Base-by-base conservation (phyloP, 2,888 invertebrate species). In the Pristionchus exspectatus region DNA sequence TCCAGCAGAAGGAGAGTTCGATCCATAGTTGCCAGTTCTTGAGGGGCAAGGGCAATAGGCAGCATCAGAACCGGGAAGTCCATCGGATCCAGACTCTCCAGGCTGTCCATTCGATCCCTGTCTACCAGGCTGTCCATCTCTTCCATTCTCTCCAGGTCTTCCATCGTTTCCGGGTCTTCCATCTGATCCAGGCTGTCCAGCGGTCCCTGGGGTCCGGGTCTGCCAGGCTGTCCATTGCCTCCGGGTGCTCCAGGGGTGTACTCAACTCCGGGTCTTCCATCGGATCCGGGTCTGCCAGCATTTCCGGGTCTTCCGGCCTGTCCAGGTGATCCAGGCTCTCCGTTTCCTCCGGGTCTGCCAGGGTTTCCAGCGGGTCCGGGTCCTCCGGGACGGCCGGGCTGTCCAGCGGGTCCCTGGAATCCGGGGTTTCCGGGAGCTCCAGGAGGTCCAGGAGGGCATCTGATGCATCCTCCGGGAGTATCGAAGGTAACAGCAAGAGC, bases 351-450 rank as follows among this genome's bases (percentile, higher is more conserved):
- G 88, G 92, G 92, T 86, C 91, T 91, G 90, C 93, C 92, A 88
- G 92, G 92, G 88, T 92, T 92, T 91, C 93, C 93, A 83, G 91
- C 91, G 16, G 90, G 90, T 91, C 92, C 93, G 81, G 93, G 92
- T 90, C 91, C 90, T 89, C 91, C 91, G 44, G 90, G 90, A 38
- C 90, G 90, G 88, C 92, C 93, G 59, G 93, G 92, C 54, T 89
- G 84, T 50, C 93, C 93, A 72, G 92, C 92, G 88, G 92, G 92
- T 90, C 92, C 92, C 50, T 91, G 91, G 69, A 91, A 69, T 91
- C 92, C 93, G 87, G 92, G 91, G 69, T 89, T 91, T 81, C 93
- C 93, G 50, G 91, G 91, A 85, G 91, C 91, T 91, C 93, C 93
- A 87, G 89, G 90, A 33, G 90, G 90, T 91, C 93, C 93, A 50